Evolutionary conservation across 2,113 vertebrate genomes (phyloP).

Genomic region (Cavia porcellus): DNA sequence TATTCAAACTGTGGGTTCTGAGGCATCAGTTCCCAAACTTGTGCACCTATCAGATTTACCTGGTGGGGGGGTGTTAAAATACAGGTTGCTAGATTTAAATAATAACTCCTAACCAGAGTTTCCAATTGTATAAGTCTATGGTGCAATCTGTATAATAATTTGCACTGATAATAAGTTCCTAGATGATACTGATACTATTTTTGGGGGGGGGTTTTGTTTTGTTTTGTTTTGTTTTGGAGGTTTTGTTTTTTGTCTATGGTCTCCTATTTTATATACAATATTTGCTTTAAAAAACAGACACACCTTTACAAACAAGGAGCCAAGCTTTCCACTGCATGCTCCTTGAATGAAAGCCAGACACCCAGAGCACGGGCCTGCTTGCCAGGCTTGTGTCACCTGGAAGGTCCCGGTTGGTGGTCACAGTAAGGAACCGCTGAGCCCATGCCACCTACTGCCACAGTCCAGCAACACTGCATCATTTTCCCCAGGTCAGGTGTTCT

Average conservation of each 20-base stretch:
- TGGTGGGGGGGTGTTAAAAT: background rate
- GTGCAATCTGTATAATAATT: background rate
- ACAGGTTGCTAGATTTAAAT: background rate
- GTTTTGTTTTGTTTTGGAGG: background rate
- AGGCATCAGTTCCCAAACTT: background rate
- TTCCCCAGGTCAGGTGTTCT: conserved; percentile 86
- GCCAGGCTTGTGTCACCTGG: conserved; percentile 70
- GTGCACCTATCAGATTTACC: background rate
- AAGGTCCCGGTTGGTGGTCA: background rate
- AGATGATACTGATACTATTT: background rate
- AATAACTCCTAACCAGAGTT: background rate
- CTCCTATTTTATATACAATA: conserved; percentile 85
- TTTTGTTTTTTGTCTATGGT: conserved; percentile 72
- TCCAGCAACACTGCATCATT: conserved; percentile 84
- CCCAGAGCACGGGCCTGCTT: conserved; percentile 38
- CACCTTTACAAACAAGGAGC: conserved; percentile 84
- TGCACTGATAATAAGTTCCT: background rate
- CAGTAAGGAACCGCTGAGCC: background rate
- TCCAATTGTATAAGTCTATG: background rate
- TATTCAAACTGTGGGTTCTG: background rate
- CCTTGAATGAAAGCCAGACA: conserved; percentile 62
- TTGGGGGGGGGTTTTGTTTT: background rate
- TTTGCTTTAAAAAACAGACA: conserved; percentile 73
- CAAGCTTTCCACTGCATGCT: conserved; percentile 71
- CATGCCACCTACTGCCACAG: conserved; percentile 8